Evolutionary conservation across 1,140 invertebrate species (phyloP).

Genomic region (Zaprionus tsacasi): DNA sequence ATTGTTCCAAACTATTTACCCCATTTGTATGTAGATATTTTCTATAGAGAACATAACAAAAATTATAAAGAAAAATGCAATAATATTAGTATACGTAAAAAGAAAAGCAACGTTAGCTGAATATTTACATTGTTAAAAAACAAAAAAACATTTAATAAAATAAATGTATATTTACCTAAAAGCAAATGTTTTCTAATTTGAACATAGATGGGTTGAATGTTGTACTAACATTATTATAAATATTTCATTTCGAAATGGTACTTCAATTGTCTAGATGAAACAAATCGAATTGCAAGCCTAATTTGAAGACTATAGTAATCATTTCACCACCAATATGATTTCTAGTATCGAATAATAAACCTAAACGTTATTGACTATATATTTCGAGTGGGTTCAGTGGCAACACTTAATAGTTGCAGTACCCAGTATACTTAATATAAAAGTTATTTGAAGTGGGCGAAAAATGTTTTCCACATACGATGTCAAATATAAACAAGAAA

Average conservation of each 20-base stretch:
- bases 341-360: no score
- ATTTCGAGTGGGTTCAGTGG: no score
- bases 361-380: no score
- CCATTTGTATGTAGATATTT: constrained; percentile 50
- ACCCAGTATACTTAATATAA: no score
- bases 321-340: no score
- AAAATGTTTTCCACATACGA: neutral
- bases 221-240: neutral
- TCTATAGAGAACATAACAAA: constrained; percentile 40
- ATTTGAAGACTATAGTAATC: no score
- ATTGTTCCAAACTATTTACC: constrained; percentile 66
- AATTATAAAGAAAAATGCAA: constrained; percentile 61
- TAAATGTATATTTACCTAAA: constrained; percentile 82
- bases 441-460: no score
- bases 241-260: neutral
- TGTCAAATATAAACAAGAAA: neutral
- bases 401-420: no score
- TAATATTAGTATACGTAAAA: constrained; percentile 51
- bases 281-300: no score
- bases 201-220: neutral
- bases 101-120: constrained; percentile 65
- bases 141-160: constrained; percentile 69
- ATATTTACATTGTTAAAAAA: constrained; percentile 80
- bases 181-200: neutral
- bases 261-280: no score